These are phyloP conservation scores for Octopus sinensis DNA, from an alignment of 1,140 invertebrate genomes.

Conservation along the genomic window DNA sequence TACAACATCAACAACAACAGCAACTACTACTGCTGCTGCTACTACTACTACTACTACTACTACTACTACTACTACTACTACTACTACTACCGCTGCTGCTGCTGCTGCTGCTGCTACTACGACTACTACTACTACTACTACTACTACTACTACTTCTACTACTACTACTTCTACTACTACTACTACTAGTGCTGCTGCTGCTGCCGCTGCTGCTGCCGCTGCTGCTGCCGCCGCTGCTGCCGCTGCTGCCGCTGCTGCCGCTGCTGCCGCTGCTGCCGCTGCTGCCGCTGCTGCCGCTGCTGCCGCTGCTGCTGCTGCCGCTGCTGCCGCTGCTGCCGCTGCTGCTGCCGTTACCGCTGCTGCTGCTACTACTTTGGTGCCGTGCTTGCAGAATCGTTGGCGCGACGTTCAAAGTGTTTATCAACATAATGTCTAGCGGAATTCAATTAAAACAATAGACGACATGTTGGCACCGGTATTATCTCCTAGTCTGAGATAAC, in stretches of 20 bases:
- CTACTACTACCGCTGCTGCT: conserved; percentile 23
- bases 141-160: no score
- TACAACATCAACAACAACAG: conserved; percentile 19
- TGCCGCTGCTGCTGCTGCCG: conserved; percentile 16
- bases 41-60: conserved; percentile 24
- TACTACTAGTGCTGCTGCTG: conserved; percentile 18
- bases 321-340: no score
- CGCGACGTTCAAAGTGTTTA: no score
- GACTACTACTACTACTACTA: conserved; percentile 21
- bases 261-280: conserved; percentile 17
- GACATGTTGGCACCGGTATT: no score
- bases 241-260: conserved; percentile 16
- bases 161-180: conserved; percentile 21
- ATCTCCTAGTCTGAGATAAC: no score
- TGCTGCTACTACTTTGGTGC: no score
- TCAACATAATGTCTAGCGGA: no score
- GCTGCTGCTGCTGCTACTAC: conserved; percentile 19
- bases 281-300: conserved; percentile 16
- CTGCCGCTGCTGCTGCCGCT: conserved; percentile 5
- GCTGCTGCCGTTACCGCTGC: conserved; percentile 17
- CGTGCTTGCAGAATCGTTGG: no score
- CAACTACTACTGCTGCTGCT: conserved; percentile 23
- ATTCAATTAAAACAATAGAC: no score
- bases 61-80: conserved; percentile 24
- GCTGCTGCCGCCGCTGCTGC: conserved; percentile 15